These are phyloP conservation scores for Struthio camelus DNA, from an alignment of 2,113 vertebrate species.

Conservation along the genomic window DNA sequence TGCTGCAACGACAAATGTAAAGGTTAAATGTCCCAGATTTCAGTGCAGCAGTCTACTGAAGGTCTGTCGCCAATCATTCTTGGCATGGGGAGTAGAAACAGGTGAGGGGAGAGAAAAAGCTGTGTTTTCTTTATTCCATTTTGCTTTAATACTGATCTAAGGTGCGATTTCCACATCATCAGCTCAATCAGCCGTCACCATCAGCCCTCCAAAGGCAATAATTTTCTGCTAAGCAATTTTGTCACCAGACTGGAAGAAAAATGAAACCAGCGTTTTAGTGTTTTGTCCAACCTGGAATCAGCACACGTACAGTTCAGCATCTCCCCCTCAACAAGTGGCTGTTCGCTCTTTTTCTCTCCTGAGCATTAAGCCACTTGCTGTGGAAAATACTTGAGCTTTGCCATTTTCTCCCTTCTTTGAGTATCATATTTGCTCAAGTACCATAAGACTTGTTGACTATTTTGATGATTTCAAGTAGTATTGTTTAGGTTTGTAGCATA, in stretches of 20 bases:
- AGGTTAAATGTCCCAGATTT: background rate
- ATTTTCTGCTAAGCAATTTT: constrained; percentile 52
- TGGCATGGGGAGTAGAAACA: background rate
- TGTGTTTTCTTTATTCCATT: background rate
- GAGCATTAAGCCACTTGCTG: background rate
- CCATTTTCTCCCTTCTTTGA: background rate
- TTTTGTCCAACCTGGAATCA: background rate
- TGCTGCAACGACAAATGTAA: background rate
- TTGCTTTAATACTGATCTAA: background rate
- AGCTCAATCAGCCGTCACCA: background rate
- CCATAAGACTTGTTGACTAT: background rate
- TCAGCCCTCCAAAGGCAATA: constrained; percentile 21
- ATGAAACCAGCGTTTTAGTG: constrained; percentile 9
- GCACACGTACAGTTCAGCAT: background rate
- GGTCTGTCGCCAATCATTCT: background rate
- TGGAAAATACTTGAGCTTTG: background rate
- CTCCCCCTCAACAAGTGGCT: background rate
- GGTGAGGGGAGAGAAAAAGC: background rate
- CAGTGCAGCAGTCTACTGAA: background rate
- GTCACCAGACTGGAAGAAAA: constrained; percentile 16
- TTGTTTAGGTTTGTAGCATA: background rate
- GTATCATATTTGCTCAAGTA: background rate
- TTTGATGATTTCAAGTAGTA: background rate
- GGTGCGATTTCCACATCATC: constrained; percentile 39
- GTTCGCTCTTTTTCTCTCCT: background rate